phyloP scores from a whole-genome alignment of 2,797 vertebrate species.

The Eutrigla gurnardus region DNA sequence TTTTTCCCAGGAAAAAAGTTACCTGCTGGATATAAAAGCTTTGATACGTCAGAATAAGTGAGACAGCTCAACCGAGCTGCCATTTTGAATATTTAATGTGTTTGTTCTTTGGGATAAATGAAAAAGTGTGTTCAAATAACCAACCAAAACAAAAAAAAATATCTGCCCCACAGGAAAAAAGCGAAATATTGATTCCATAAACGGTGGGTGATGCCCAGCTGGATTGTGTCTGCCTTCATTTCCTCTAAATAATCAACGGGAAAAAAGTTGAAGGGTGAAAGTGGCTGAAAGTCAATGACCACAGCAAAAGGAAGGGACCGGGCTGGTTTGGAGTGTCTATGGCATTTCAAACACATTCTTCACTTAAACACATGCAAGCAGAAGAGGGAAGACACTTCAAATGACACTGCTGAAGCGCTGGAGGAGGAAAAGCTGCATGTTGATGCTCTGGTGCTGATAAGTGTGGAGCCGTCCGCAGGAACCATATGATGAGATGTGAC shows the following conservation, averaged over 20 bases:
- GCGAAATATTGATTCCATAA: slow-evolving; percentile 50
- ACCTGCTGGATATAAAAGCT: slow-evolving; percentile 1
- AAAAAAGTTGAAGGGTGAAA: slow-evolving; percentile 43
- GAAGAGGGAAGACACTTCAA: slow-evolving; percentile 55
- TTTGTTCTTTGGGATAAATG: slow-evolving; percentile 30
- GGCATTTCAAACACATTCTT: slow-evolving; percentile 68
- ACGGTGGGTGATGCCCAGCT: slow-evolving; percentile 56
- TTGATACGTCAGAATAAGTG: neutral
- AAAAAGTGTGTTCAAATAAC: slow-evolving; percentile 50
- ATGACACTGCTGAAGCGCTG: slow-evolving; percentile 53
- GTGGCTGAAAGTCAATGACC: slow-evolving; percentile 35
- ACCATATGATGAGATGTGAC: slow-evolving; percentile 59
- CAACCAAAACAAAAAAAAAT: slow-evolving; percentile 43
- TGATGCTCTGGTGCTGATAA: slow-evolving; percentile 57
- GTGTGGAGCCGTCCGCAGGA: slow-evolving; percentile 51
- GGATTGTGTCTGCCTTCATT: slow-evolving; percentile 52
- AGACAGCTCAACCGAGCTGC: neutral
- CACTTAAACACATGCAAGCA: slow-evolving; percentile 49
- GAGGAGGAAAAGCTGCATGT: slow-evolving; percentile 36
- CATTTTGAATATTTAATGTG: slow-evolving; percentile 35
- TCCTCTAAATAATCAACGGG: slow-evolving; percentile 52
- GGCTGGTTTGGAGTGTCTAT: slow-evolving; percentile 17
- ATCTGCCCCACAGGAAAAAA: slow-evolving; percentile 34
- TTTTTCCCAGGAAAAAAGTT: slow-evolving; percentile 22
- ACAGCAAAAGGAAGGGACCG: slow-evolving; percentile 17